Percentiles rank a stretch among this genome's conserved stretches.
These are phyloP conservation scores for Podarcis siculus DNA, from an alignment of 2,797 vertebrate species.

Conservation along the genomic window DNA sequence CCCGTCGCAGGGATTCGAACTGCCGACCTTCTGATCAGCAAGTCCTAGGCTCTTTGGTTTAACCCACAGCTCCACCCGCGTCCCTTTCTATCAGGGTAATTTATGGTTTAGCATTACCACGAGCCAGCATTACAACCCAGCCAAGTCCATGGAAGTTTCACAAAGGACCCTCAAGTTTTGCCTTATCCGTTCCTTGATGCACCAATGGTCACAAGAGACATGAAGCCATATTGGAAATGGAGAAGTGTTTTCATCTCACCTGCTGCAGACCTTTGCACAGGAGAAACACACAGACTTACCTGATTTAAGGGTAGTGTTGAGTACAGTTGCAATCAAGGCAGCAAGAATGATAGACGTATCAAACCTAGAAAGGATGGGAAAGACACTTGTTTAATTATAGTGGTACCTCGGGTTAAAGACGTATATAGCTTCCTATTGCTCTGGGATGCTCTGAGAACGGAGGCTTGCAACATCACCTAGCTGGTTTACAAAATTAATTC, in stretches of 20 bases:
- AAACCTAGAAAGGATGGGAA: conserved; percentile 82
- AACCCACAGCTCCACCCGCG: no score
- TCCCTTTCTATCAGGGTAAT: neutral
- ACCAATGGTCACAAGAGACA: neutral
- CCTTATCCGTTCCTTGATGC: neutral
- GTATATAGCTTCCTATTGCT: conserved; percentile 11
- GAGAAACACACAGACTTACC: conserved; percentile 73
- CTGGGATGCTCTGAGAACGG: conserved; percentile 25
- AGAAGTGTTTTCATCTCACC: neutral
- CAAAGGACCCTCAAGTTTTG: neutral
- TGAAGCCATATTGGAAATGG: neutral
- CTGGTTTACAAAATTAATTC: neutral
- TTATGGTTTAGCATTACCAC: neutral
- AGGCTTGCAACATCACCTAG: neutral
- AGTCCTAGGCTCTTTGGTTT: no score
- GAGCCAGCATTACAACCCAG: neutral
- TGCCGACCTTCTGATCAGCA: no score
- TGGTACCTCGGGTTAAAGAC: no score
- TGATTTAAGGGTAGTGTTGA: conserved; percentile 83
- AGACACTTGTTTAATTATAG: conserved; percentile 31
- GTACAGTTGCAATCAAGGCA: conserved; percentile 86
- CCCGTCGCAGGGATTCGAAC: no score
- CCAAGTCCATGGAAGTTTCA: neutral
- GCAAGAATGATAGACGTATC: conserved; percentile 89
- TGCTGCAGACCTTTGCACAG: neutral